Evolutionary conservation across 2,113 vertebrate genomes (phyloP).

Genomic region (Urocynchramus pylzowi): DNA sequence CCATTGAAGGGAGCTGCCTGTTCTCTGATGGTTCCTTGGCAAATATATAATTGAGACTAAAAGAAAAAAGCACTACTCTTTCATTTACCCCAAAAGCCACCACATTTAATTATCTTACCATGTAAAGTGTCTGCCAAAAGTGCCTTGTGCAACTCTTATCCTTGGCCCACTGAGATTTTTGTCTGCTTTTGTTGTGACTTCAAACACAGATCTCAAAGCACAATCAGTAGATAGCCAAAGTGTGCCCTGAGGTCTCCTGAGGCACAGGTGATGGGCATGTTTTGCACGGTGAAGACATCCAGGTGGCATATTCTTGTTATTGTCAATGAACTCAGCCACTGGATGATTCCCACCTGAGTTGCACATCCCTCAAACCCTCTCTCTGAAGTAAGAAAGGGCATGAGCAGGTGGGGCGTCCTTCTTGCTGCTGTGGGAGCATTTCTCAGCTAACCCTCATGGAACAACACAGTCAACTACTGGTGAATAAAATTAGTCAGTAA

Average conservation of each 20-base stretch:
- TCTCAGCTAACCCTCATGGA: neutral
- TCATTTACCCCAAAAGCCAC: neutral
- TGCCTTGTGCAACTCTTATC: neutral
- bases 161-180: neutral
- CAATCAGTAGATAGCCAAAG: neutral
- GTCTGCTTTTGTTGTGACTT: neutral
- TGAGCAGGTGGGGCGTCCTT: neutral
- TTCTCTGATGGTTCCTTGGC: neutral
- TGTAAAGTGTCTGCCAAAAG: neutral
- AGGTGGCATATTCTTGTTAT: neutral
- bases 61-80: neutral
- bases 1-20: neutral
- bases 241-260: neutral
- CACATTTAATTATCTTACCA: neutral
- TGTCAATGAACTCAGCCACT: neutral
- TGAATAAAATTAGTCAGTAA: neutral
- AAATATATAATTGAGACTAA: neutral
- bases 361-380: neutral
- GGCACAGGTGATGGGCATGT: fast-evolving
- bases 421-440: neutral
- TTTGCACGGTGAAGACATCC: neutral
- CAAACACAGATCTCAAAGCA: neutral
- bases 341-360: neutral
- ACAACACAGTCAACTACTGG: neutral
- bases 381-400: neutral